phyloP scores from a whole-genome alignment of 2,113 vertebrate species.

The Talpa occidentalis region DNA sequence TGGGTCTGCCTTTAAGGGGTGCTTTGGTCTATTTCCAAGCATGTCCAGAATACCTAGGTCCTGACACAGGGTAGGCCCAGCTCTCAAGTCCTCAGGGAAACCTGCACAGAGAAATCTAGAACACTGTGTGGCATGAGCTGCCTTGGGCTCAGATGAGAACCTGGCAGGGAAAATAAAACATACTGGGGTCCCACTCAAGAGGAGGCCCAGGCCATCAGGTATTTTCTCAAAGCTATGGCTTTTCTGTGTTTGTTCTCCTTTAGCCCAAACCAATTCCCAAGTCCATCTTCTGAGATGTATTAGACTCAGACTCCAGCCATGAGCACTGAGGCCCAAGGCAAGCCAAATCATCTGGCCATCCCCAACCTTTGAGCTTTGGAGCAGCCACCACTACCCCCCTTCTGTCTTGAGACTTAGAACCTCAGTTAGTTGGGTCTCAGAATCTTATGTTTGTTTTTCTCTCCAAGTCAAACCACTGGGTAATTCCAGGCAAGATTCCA shows the following conservation, averaged over 20 bases:
- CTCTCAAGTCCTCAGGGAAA: not conserved
- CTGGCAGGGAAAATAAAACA: not conserved
- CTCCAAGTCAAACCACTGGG: slow-evolving; percentile 16
- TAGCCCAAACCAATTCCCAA: not conserved
- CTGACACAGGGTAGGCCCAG: not conserved
- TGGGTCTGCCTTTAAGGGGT: not conserved
- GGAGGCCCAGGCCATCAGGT: not conserved
- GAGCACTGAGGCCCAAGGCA: not conserved
- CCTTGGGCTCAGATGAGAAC: not conserved
- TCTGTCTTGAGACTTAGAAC: not conserved
- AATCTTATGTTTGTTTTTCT: slow-evolving; percentile 33
- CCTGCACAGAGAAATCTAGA: not conserved
- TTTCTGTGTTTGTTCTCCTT: not conserved
- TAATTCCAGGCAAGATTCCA: slow-evolving; percentile 23
- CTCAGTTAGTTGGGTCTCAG: not conserved
- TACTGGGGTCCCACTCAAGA: not conserved
- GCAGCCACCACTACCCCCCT: not conserved
- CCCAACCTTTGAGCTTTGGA: not conserved
- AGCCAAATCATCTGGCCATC: not conserved
- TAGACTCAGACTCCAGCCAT: not conserved
- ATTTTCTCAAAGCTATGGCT: not conserved
- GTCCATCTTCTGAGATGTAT: not conserved
- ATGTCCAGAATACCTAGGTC: not conserved
- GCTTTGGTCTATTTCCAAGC: not conserved
- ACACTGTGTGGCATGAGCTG: too few relatives aligned